phyloP scores from a whole-genome alignment of 35 echinoderm and acorn worm genomes.

The Apostichopus parvimensis region DNA sequence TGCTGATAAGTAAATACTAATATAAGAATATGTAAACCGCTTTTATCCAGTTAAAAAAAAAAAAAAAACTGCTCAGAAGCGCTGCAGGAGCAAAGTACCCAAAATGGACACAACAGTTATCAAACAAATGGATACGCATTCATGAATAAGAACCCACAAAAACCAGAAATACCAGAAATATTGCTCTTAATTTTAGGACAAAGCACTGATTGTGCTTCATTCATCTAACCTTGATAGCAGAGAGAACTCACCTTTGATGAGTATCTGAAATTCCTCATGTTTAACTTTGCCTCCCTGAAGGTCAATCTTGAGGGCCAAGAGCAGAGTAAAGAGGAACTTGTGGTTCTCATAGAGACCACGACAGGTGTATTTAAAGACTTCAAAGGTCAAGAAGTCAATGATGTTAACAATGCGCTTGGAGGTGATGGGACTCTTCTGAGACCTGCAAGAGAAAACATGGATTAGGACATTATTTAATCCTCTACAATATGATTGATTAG shows the following conservation, averaged over 20 bases:
- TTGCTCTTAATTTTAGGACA: not conserved
- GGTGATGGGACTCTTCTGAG: conserved; percentile 88
- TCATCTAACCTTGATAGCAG: no score
- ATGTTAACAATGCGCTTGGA: conserved; percentile 85
- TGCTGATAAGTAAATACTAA: conserved; percentile 79
- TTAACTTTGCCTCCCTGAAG: conserved; percentile 84
- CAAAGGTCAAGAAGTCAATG: conserved; percentile 81
- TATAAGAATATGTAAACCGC: no score
- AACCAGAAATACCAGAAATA: conserved; percentile 22
- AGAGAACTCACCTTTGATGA: conserved; percentile 79
- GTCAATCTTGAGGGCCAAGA: conserved; percentile 89
- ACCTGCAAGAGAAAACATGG: conserved; percentile 44
- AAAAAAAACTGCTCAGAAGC: no score
- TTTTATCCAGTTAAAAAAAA: no score
- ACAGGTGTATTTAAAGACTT: conserved; percentile 78
- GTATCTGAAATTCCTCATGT: conserved; percentile 86
- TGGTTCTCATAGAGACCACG: conserved; percentile 76
- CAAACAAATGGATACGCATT: no score
- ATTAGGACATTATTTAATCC: no score
- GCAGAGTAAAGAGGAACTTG: conserved; percentile 82
- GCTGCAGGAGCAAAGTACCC: no score
- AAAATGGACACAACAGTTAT: no score
- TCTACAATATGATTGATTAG: no score
- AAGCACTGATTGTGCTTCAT: no score
- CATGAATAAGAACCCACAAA: no score